Percentiles rank a stretch among this genome's conserved stretches.
Conservation (phyloP, 2,113 vertebrate species). For the Narcine bancroftii region DNA sequence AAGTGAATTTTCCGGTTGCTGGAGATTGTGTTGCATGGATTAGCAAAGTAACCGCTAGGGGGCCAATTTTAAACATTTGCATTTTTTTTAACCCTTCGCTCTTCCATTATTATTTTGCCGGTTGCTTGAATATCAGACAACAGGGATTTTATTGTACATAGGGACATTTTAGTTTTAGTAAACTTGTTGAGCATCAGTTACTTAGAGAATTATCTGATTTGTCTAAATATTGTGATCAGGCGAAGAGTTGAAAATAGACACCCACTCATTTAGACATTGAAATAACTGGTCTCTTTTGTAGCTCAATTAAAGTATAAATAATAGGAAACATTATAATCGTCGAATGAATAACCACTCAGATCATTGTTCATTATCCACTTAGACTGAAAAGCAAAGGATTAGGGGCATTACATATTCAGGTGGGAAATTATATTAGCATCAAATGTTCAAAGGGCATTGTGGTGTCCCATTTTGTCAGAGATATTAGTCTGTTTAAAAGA, state of each 20-base stretch:
- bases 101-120: no score
- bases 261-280: neutral
- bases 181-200: neutral
- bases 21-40: no score
- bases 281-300: neutral
- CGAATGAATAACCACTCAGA: neutral
- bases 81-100: no score
- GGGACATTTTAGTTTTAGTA: no score
- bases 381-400: neutral
- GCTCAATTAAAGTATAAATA: neutral
- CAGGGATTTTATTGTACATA: no score
- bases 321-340: neutral
- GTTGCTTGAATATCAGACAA: no score
- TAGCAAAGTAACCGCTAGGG: no score
- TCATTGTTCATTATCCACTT: constrained; percentile 10
- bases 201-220: neutral
- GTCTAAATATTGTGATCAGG: neutral
- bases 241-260: neutral
- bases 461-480: neutral
- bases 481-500: neutral
- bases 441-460: neutral
- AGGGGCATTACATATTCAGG: neutral
- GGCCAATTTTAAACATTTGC: no score
- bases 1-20: no score
- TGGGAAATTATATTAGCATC: neutral